phyloP scores from a whole-genome alignment of 2,797 vertebrate genomes.

The Aphelocoma californica region DNA sequence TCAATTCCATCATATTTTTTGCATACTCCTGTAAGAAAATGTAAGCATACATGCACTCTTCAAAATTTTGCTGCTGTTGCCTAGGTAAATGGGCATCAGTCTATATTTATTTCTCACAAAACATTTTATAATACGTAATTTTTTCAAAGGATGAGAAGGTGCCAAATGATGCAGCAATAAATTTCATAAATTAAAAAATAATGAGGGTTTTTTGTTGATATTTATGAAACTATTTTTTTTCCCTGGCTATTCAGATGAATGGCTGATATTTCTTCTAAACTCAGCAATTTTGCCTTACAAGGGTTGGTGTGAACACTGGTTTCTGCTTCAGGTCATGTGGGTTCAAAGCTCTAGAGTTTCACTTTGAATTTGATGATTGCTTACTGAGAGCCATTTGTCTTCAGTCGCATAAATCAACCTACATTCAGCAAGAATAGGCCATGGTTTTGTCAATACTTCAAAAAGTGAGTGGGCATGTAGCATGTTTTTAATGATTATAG shows the following conservation, averaged over 20 bases:
- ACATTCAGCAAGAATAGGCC: background rate
- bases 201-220: background rate
- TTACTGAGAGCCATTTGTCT: slow-evolving; percentile 51
- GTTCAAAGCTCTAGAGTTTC: slow-evolving; percentile 57
- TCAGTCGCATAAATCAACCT: slow-evolving; percentile 14
- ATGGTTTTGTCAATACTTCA: background rate
- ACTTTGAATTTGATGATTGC: slow-evolving; percentile 49
- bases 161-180: background rate
- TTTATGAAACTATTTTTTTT: background rate
- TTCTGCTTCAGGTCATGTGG: slow-evolving; percentile 45
- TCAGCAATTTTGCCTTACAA: slow-evolving; percentile 9
- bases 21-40: background rate
- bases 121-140: background rate
- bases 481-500: background rate
- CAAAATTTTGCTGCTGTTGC: background rate
- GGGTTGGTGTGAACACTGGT: background rate
- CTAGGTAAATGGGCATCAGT: background rate
- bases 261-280: background rate
- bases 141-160: background rate
- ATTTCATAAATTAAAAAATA: slow-evolving; percentile 21
- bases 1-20: background rate
- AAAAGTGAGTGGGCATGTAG: background rate
- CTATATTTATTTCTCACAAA: background rate
- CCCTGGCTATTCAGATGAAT: background rate
- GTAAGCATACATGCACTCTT: background rate